These are phyloP conservation scores for Chiloscyllium punctatum DNA, from an alignment of 2,797 vertebrate genomes.

Conservation along the genomic window DNA sequence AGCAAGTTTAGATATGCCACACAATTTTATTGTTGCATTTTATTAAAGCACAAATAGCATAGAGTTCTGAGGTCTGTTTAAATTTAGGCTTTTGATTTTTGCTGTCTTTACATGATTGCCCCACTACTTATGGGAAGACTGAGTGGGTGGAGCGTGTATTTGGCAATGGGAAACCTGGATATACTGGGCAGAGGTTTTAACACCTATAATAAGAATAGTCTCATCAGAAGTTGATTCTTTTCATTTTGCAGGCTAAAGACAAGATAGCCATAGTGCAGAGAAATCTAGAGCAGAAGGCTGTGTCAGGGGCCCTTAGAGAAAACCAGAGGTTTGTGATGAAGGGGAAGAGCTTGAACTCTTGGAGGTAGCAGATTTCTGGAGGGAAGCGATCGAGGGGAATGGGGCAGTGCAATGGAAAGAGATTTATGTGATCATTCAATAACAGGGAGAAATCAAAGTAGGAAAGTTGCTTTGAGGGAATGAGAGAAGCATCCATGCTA, in stretches of 20 bases:
- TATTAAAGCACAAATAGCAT: not conserved
- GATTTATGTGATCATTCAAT: not conserved
- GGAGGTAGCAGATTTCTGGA: not conserved
- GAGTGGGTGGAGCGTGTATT: not conserved
- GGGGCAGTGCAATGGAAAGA: not conserved
- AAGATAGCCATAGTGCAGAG: not conserved
- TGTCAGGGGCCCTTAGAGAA: not conserved
- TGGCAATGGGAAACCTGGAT: not conserved
- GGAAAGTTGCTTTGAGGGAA: not conserved
- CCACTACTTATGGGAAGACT: not conserved
- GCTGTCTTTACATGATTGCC: not conserved
- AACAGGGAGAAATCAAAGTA: not conserved
- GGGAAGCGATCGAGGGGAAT: not conserved
- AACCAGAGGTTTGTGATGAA: not conserved
- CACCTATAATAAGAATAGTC: not conserved
- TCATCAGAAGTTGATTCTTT: not conserved
- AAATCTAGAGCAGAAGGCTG: not conserved
- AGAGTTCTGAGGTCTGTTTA: not conserved
- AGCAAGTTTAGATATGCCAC: not conserved
- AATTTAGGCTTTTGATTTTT: not conserved
- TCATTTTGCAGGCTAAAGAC: not conserved
- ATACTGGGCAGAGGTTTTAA: not conserved
- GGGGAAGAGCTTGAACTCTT: not conserved
- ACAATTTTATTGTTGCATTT: not conserved
- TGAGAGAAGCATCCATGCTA: not conserved